Evolutionary conservation across 2,888 invertebrate species (phyloP).

Genomic region (Allygus modestus): DNA sequence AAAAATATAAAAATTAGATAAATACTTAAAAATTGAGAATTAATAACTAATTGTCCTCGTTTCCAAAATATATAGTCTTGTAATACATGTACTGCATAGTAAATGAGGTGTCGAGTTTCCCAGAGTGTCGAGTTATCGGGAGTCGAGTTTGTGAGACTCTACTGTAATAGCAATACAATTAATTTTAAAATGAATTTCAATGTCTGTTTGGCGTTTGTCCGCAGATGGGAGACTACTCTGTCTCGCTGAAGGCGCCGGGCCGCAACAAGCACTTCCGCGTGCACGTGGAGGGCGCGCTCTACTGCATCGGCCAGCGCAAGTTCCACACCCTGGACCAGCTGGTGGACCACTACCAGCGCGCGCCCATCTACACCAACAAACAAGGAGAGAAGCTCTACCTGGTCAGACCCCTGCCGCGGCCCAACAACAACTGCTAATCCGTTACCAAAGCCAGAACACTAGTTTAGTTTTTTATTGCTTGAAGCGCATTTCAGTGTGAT

Average conservation of each 20-base stretch:
- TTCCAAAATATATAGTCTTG: too few relatives aligned
- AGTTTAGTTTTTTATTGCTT: constrained; percentile 57
- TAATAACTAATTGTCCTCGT: too few relatives aligned
- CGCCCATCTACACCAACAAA: constrained; percentile 99
- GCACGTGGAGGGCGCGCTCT: constrained; percentile 94
- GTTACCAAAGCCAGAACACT: constrained; percentile 50
- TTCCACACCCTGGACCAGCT: constrained; percentile 97
- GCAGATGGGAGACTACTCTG: constrained; percentile 98
- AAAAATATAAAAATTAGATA: too few relatives aligned
- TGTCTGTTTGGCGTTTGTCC: constrained; percentile 67
- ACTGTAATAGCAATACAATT: too few relatives aligned
- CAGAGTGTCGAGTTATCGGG: too few relatives aligned
- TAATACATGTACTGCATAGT: too few relatives aligned
- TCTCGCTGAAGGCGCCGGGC: constrained; percentile 97
- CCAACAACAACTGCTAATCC: constrained; percentile 68
- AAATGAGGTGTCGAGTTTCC: too few relatives aligned
- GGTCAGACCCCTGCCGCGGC: constrained; percentile 92
- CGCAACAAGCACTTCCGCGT: constrained; percentile 99
- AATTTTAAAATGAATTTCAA: neutral
- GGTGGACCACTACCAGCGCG: constrained; percentile 98
- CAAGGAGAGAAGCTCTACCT: constrained; percentile 98
- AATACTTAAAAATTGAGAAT: too few relatives aligned
- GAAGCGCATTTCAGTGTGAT: constrained; percentile 56
- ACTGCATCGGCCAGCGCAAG: constrained; percentile 98
- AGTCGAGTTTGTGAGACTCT: too few relatives aligned